Evolutionary conservation across 2,113 vertebrate species (phyloP), one percentile per base, ranked within the genome.

Genomic region (Picathartes gymnocephalus): DNA sequence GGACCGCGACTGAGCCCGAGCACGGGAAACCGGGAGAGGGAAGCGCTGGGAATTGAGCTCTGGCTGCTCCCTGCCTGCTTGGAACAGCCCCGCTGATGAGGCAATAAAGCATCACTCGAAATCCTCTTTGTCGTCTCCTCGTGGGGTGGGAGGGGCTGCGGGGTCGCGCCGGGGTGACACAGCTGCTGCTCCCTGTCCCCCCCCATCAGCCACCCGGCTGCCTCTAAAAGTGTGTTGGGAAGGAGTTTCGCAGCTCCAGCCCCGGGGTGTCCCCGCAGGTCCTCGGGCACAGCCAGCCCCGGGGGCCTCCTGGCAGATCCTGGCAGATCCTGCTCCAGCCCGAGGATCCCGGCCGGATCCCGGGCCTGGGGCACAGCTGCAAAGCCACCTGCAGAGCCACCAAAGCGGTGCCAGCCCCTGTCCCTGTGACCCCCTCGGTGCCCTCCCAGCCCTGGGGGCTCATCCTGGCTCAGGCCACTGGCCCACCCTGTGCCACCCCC

Each of bases 81-180:
- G 27, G 44, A 3, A 10, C 51, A 22, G 62, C 7, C 25, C 47
- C 30, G 0, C 39, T 28, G 28, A 6, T 4, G 25, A 50, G 21
- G 14, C 30, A 96, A 96, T 96, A 96, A 96, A 96, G 86, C 69
- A 91, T 70, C 7, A 0, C 42, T 42, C 33, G 69, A 73, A 92
- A 15, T 19, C 31, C 62, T 11, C 4, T 45, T 65, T 35, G 31
- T 21, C 6, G 2, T 33, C 45, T 69, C 57, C 4, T 12, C 7
- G 0, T 44, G 0, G 6, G 39, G 1, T 8, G 33, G 76, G 18
- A 47, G 30, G 53, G n/a, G 1, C 42, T 20, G 33, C 4, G 47
- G 40, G 47, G 24, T 23, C 53, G 31, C 20, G 54, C 2, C 1
- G 2, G 1, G 2, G 30, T 2, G 56, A 47, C 47, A 13, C 40